These are phyloP conservation scores for Alosa sapidissima DNA, from an alignment of 2,797 vertebrate species.

Conservation along the genomic window DNA sequence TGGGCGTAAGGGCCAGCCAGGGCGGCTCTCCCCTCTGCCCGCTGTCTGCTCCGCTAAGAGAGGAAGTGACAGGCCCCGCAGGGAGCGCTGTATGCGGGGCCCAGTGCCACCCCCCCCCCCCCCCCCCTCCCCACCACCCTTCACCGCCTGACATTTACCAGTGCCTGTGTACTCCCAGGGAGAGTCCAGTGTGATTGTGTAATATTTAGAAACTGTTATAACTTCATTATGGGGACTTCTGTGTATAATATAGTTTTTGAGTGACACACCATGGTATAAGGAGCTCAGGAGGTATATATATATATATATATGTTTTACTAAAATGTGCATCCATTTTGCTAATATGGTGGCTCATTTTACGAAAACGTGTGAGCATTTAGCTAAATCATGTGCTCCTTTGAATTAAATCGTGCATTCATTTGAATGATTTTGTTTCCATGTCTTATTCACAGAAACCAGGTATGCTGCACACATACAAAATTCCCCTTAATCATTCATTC, in stretches of 20 bases:
- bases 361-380: no score
- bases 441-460: no score
- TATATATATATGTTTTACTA: no score
- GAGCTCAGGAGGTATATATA: no score
- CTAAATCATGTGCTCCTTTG: no score
- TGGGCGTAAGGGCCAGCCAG: not conserved
- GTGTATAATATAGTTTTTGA: not conserved
- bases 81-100: conserved; percentile 60
- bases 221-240: not conserved
- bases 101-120: conserved; percentile 44
- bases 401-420: no score
- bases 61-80: conserved; percentile 67
- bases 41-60: conserved; percentile 51
- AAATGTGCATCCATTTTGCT: no score
- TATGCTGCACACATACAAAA: no score
- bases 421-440: no score
- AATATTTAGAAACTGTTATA: conserved; percentile 56
- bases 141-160: conserved; percentile 78
- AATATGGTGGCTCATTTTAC: no score
- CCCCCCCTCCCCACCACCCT: conserved; percentile 45
- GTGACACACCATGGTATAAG: no score
- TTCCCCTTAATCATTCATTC: no score
- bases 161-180: conserved; percentile 58
- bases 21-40: conserved; percentile 30
- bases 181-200: conserved; percentile 72